Percentiles rank a stretch among this genome's conserved stretches.
phyloP scores from a whole-genome alignment of 2,888 invertebrate genomes.

The Xanthia togata region DNA sequence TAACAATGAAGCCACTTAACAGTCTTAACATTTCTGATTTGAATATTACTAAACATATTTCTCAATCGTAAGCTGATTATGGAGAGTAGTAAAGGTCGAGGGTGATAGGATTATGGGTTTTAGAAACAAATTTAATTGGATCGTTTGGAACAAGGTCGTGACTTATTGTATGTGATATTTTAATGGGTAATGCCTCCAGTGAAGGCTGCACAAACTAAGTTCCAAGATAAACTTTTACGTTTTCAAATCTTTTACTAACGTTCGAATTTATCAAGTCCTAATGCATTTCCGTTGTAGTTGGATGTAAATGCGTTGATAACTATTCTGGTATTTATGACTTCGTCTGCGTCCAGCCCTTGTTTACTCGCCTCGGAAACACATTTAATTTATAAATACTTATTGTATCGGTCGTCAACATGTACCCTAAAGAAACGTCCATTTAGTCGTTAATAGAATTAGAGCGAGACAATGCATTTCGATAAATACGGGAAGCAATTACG shows the following conservation, averaged over 20 bases:
- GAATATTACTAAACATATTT: constrained; percentile 59
- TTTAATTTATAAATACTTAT: constrained; percentile 62
- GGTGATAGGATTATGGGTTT: constrained; percentile 62
- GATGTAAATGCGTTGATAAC: constrained; percentile 47
- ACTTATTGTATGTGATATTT: constrained; percentile 54
- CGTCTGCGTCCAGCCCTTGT: constrained; percentile 33
- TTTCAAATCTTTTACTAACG: constrained; percentile 34
- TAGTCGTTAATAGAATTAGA: constrained; percentile 83
- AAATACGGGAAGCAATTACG: constrained; percentile 81
- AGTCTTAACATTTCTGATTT: constrained; percentile 36
- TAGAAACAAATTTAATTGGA: constrained; percentile 71
- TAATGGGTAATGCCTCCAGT: constrained; percentile 40
- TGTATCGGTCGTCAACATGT: constrained; percentile 59
- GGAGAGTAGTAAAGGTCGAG: constrained; percentile 71
- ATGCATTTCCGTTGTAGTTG: constrained; percentile 48
- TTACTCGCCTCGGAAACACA: constrained; percentile 49
- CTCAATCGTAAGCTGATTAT: constrained; percentile 61
- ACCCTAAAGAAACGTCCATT: constrained; percentile 66
- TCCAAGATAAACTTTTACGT: constrained; percentile 28
- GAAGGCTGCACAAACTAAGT: constrained; percentile 34
- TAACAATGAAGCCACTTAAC: constrained; percentile 57
- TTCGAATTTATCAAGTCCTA: constrained; percentile 28
- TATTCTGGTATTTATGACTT: constrained; percentile 51
- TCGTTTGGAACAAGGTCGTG: constrained; percentile 62
- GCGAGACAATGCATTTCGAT: constrained; percentile 80